Evolutionary conservation across 2,113 vertebrate species (phyloP), one percentile per base, ranked within the genome.

Genomic region (Paradoxurus hermaphroditus): DNA sequence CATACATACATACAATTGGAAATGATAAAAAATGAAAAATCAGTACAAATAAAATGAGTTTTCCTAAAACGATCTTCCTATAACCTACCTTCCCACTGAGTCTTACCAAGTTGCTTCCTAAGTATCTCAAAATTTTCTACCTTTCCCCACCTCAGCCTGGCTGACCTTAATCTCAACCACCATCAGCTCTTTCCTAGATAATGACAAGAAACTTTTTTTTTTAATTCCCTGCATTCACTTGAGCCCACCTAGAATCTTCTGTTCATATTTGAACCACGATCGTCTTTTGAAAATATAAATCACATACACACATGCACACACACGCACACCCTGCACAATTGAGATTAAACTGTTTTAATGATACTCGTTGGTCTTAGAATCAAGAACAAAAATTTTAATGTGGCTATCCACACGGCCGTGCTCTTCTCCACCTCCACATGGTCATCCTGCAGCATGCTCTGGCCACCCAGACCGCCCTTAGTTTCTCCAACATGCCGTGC

Each of bases 271-370:
- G n/a, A 83, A 86, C 39, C 49, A 84, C 4, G 83, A 53, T 10
- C 23, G 70, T 86, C 39, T 89, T 89, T 88, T 83, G 27, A 59
- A 94, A 93, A 68, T 53, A 18, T 41, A 62, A 46, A 70, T 41
- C 72, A 86, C n/a, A 86, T 44, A 31, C 14, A 49, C 11, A 41
- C 23, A 51, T n/a, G 27, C 15, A 18, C 0, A 63, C 19, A 68
- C 19, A 25, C 51, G 21, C 51, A 56, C 19, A 27, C 75, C 29
- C 36, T 3, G 0, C 12, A 73, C 27, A 63, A 46, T 5, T 36
- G 49, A 65, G 3, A 36, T 77, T 63, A 94, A 93, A 72, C 4
- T 18, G 78, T 70, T 94, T 46, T 34, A 34, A 25, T 73, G 36
- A 89, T 51, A 44, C 72, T 91, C 44, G 53, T 10, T 77, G 56